phyloP scores from a whole-genome alignment of 2,113 vertebrate genomes.

The Deroptyus accipitrinus region DNA sequence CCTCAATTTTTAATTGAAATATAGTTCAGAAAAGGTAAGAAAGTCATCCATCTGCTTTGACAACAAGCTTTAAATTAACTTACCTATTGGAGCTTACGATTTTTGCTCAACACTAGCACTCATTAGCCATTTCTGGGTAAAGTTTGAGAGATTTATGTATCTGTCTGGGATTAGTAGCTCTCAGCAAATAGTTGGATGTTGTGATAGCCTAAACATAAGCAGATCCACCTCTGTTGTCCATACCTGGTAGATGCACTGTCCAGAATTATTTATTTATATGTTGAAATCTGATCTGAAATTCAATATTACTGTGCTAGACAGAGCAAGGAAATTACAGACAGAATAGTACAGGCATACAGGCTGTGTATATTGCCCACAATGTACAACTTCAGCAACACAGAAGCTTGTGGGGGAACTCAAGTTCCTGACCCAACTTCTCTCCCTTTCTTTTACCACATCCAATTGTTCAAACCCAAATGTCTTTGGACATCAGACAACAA shows the following conservation, averaged over 20 bases:
- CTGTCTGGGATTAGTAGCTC: neutral
- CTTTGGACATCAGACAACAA: neutral
- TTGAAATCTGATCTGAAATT: neutral
- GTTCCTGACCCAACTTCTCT: neutral
- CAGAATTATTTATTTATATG: neutral
- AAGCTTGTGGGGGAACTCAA: neutral
- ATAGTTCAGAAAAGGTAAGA: neutral
- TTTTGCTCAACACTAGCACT: neutral
- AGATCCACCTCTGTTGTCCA: neutral
- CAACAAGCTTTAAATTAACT: neutral
- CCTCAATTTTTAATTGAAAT: neutral
- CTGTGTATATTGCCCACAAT: neutral
- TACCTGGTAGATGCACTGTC: neutral
- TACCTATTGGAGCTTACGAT: neutral
- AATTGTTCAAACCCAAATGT: neutral
- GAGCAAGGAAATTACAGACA: neutral
- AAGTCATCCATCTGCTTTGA: neutral
- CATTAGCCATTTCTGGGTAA: neutral
- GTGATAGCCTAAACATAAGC: neutral
- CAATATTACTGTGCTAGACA: neutral
- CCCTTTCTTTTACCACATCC: neutral
- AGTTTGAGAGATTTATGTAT: neutral
- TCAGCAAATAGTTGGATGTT: neutral
- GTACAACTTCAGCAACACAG: neutral
- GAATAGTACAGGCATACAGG: neutral